phyloP scores from a whole-genome alignment of 2,888 invertebrate genomes.

The Caenorhabditis japonica region DNA sequence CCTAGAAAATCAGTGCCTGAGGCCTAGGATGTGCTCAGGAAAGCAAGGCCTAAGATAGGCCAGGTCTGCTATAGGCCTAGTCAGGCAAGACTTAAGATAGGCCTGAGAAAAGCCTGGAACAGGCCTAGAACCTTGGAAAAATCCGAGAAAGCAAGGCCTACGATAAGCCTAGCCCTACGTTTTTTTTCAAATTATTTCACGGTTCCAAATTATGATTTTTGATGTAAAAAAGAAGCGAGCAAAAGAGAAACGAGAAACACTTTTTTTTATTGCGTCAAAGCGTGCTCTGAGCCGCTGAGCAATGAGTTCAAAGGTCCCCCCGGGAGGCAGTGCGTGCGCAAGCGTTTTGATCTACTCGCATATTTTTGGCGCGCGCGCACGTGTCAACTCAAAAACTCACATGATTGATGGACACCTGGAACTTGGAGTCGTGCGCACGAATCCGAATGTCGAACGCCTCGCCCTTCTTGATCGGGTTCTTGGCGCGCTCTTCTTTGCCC shows the following conservation, averaged over 20 bases:
- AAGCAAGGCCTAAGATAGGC: too few relatives aligned
- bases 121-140: too few relatives aligned
- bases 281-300: not conserved
- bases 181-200: too few relatives aligned
- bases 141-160: too few relatives aligned
- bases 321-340: not conserved
- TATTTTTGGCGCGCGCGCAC: conserved; percentile 15
- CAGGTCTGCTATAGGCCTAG: too few relatives aligned
- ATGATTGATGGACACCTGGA: conserved; percentile 64
- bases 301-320: conserved; percentile 22
- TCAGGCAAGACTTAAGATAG: too few relatives aligned
- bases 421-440: conserved; percentile 71
- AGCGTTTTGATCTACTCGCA: conserved; percentile 3
- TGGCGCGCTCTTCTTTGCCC: conserved; percentile 73
- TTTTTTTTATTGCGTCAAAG: conserved; percentile 8
- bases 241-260: conserved; percentile 1
- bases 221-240: too few relatives aligned
- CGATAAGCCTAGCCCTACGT: too few relatives aligned
- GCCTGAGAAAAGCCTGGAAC: too few relatives aligned
- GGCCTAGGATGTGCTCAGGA: too few relatives aligned
- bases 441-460: conserved; percentile 71
- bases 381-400: conserved; percentile 53
- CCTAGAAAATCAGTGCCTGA: too few relatives aligned
- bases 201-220: too few relatives aligned
- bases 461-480: conserved; percentile 72